Percentiles rank a stretch among this genome's conserved stretches.
These are phyloP conservation scores for Acanthurus leucopareius DNA, from an alignment of 2,797 vertebrate genomes.

Conservation along the genomic window DNA sequence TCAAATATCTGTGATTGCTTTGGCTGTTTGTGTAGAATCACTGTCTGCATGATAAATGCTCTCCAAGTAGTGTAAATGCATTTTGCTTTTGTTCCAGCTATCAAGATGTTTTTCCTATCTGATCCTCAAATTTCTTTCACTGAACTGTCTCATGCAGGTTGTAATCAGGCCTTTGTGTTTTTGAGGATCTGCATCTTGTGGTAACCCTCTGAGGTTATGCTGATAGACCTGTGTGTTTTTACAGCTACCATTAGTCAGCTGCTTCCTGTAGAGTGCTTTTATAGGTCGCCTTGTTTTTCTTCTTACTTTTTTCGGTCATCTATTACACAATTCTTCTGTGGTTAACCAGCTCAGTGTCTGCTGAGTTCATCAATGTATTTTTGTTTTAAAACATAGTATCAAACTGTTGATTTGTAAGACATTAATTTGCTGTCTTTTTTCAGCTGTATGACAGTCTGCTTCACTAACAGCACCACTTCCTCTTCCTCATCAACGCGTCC, in stretches of 20 bases:
- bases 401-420: not conserved
- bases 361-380: not conserved
- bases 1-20: not conserved
- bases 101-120: not conserved
- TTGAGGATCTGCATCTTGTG: not conserved
- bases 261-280: not conserved
- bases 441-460: not conserved
- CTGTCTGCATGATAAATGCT: not conserved
- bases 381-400: not conserved
- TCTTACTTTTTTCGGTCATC: not conserved
- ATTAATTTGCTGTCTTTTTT: not conserved
- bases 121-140: not conserved
- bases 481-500: not conserved
- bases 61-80: not conserved
- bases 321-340: not conserved
- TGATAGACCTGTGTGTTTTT: not conserved
- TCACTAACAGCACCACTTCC: not conserved
- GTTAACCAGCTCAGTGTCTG: not conserved
- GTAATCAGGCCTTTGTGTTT: not conserved
- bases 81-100: not conserved
- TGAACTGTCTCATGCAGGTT: not conserved
- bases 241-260: not conserved
- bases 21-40: not conserved
- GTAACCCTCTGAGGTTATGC: constrained; percentile 9
- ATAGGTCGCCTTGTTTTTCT: too few species aligned